Evolutionary conservation across 2,113 vertebrate species (phyloP), one percentile per base, ranked within the genome.

Genomic region (Corythoichthys haematopterus): DNA sequence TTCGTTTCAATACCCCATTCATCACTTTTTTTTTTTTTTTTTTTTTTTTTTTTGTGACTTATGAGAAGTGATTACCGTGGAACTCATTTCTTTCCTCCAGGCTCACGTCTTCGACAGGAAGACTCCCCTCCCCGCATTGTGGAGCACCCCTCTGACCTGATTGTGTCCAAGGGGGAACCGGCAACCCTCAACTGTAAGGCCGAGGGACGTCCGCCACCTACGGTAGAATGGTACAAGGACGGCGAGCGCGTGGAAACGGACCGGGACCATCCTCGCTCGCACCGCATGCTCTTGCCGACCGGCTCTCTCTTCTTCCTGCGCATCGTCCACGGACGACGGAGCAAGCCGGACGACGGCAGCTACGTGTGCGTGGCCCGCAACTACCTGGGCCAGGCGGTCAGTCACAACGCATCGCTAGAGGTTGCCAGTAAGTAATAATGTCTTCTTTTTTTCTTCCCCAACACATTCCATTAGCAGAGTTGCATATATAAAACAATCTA

Each of bases 321-420:
- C 15, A 97, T 97, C 55, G 89, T 98, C 10, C 95, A 97, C 3
- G 95, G 95, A 15, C 94, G 95, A 33, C 93, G 94, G 69, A 96
- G 94, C 83, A 92, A 95, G 59, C 95, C 95, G 0, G 96, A 98
- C 2, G 96, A 98, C 14, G 96, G 96, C 3, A 92, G 93, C 84
- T 98, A 98, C 0, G 91, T 98, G 59, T 98, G 96, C 0, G 94
- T 98, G 77, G 96, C 96, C 3, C 90, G 96, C 81, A 98, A 98
- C 90, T 98, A 98, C 80, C 93, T 98, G 2, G 96, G 96, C 58
- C 95, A 98, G 75, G 95, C 96, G 0, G 93, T 96, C 65, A 98
- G 96, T 78, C 96, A 96, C 77, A 98, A 98, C 6, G 96, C 96
- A 0, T 98, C 96, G 2, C 91, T 98, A 91, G 96, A 98, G 90